Evolutionary conservation across 1,140 invertebrate species (phyloP), one percentile per base, ranked within the genome.

Genomic region (Mamestra configurata): DNA sequence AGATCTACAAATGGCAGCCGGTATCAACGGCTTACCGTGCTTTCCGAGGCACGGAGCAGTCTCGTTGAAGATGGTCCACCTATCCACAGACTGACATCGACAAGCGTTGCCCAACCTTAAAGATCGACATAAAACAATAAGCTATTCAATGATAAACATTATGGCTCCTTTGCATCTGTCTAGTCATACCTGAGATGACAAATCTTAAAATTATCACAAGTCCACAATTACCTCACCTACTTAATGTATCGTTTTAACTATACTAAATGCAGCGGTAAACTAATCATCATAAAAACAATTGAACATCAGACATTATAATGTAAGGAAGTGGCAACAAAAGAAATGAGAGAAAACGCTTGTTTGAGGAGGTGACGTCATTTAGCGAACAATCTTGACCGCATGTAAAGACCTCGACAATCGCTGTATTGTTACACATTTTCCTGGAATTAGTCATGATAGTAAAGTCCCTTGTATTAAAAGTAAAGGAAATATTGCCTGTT

Each of bases 221-320:
- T 11, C 51, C 1, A 22, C 13, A 13, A 13, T 68, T 24, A 46
- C 40, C 22, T 68, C 59, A 64, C 10, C 7, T 4, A 10, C 10
- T 43, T 22, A 24, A 27, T 22, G 13, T 46, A 24, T 31, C 24
- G 2, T 18, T 6, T 20, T 20, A 37, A 8, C 35, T 20, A 3
- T 20, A 20, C 20, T 22, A 22, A 8, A 18, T 55, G 53, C 22
- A 55, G 22, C 5, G 20, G 8, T 20, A 22, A 43, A 43, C 37
- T 43, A 66, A 66, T 66, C 27, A 66, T 0, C 37, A 27, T 68
- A 68, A 68, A 43, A 27, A 68, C 40, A 46, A 49, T 46, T 68
- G 18, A 37, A 37, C n/a, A n/a, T 31, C n/a, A 4, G 13, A 57
- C 13, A 27, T 4, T 49, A 49, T 5, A 49, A 24, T 57, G 4